Percentiles rank a stretch among this genome's conserved stretches.
phyloP scores from a whole-genome alignment of 92 coral and sea anemone genomes.

The Porites rus region DNA sequence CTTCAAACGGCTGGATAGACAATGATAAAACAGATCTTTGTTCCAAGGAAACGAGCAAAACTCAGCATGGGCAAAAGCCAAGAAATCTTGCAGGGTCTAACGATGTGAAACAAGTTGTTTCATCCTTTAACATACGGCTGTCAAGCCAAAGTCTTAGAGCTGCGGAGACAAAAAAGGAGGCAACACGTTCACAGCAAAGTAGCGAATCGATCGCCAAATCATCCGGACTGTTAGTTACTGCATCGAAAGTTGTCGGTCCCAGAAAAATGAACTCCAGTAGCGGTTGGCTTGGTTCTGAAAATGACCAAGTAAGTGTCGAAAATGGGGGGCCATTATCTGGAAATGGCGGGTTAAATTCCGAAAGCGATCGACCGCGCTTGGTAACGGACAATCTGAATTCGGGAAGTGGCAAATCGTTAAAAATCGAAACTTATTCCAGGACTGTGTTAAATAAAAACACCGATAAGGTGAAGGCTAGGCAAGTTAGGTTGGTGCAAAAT shows the following conservation, averaged over 20 bases:
- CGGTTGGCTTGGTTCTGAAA: neutral
- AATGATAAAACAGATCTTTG: neutral
- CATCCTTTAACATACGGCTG: conserved; percentile 40
- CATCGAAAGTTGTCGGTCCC: neutral
- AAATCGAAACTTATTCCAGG: neutral
- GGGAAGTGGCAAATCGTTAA: neutral
- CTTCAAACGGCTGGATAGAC: neutral
- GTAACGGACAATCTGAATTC: neutral
- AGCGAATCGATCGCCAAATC: neutral
- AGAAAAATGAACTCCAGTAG: neutral
- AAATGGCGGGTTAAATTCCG: neutral
- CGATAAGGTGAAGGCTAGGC: neutral
- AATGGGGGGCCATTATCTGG: neutral
- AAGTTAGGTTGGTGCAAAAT: neutral
- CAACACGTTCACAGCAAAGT: neutral
- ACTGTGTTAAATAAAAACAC: neutral
- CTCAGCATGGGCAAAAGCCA: neutral
- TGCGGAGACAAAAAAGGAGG: neutral
- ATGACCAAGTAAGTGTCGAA: neutral
- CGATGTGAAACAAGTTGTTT: conserved; percentile 36
- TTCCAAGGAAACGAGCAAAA: neutral
- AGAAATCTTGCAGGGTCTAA: neutral
- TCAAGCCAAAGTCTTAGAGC: conserved; percentile 1
- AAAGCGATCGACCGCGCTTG: neutral
- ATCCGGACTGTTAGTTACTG: neutral